A percentile compares a stretch with the other conserved stretches of the same genome.
Evolutionary conservation across 2,797 vertebrate species (phyloP).

Genomic region (Balearica regulorum): DNA sequence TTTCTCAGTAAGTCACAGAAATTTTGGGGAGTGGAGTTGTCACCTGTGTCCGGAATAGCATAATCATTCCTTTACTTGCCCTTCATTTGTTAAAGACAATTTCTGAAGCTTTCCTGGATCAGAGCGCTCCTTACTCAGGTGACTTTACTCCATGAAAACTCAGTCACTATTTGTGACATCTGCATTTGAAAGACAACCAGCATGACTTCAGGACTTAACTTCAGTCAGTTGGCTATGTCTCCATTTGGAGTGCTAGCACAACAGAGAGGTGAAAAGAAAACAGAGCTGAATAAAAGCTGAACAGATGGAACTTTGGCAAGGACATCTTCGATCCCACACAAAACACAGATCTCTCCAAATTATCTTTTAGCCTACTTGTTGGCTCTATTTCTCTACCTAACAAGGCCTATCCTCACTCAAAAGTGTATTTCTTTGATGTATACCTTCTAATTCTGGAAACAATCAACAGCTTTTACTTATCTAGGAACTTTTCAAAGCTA

Average conservation of each 20-base stretch:
- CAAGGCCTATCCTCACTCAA: neutral
- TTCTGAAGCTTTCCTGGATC: neutral
- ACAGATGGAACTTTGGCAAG: conserved; percentile 14
- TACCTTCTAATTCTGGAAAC: neutral
- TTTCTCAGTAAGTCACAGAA: neutral
- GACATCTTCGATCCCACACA: neutral
- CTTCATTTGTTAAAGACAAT: neutral
- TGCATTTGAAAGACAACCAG: neutral
- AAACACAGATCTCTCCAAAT: neutral
- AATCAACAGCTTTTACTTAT: neutral
- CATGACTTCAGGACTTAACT: neutral
- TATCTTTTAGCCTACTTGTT: neutral
- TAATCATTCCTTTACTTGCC: neutral
- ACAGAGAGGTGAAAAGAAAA: conserved; percentile 21
- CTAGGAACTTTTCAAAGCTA: neutral
- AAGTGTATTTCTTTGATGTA: neutral
- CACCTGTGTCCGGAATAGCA: neutral
- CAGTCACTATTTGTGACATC: neutral
- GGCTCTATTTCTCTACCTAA: neutral
- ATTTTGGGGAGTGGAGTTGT: neutral
- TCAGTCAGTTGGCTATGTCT: neutral
- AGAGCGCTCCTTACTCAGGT: neutral
- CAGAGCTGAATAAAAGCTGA: conserved; percentile 4
- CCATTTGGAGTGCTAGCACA: neutral
- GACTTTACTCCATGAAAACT: neutral